Conservation (phyloP, 1,140 invertebrate genomes). For the Drosophila sp. region DNA sequence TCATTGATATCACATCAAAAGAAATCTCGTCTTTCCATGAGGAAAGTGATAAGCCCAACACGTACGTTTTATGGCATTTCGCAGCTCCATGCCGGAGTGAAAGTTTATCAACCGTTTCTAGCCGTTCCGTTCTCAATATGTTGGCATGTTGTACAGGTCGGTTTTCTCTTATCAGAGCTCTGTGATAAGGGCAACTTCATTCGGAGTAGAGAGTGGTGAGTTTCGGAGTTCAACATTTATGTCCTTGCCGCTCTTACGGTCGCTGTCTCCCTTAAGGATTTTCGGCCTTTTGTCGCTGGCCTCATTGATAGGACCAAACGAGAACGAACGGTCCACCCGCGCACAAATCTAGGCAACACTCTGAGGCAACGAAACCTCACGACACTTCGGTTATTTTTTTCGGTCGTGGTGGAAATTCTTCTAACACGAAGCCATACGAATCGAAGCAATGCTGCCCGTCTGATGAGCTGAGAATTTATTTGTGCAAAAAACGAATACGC, state of each 20-base stretch:
- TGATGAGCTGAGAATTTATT: conserved; percentile 75
- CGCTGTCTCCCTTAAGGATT: conserved; percentile 5
- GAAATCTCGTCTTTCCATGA: too few species aligned
- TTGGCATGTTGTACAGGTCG: conserved; percentile 46
- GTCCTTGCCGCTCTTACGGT: conserved; percentile 8
- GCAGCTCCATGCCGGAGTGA: neutral
- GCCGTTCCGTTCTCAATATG: conserved; percentile 22
- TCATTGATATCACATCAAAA: too few species aligned
- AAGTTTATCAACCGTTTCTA: conserved; percentile 2
- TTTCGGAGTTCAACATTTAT: conserved; percentile 60
- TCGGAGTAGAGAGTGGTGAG: conserved; percentile 58
- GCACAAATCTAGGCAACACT: conserved; percentile 56
- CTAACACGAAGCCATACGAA: conserved; percentile 37
- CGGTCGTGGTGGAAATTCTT: conserved; percentile 44
- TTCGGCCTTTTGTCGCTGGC: conserved; percentile 28
- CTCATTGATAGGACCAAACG: conserved; percentile 25
- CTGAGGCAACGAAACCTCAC: conserved; percentile 5
- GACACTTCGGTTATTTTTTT: conserved; percentile 22
- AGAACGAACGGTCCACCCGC: conserved; percentile 55
- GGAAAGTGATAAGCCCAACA: neutral
- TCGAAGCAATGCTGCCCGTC: conserved; percentile 22
- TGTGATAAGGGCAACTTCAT: conserved; percentile 48
- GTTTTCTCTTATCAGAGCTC: conserved; percentile 61
- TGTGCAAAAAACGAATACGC: conserved; percentile 69
- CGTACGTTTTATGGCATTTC: neutral